Evolutionary conservation across 2,797 vertebrate species (phyloP).

Genomic region (Aeoliscus strigatus): DNA sequence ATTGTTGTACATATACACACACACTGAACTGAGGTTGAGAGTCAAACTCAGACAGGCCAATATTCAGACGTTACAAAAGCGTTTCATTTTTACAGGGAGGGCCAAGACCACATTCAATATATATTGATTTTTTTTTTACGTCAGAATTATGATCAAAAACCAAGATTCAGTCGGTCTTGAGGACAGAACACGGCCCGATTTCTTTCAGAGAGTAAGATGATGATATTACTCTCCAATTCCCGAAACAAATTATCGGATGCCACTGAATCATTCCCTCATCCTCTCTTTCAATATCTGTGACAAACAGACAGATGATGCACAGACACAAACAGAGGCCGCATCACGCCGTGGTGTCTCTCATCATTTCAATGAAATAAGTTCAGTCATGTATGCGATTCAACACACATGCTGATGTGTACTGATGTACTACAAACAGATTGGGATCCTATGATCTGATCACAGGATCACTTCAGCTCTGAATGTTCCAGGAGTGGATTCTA

Average conservation of each 20-base stretch:
- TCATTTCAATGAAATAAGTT: too few species aligned
- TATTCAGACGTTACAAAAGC: too few species aligned
- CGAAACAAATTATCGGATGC: constrained; percentile 2
- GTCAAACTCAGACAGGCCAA: too few species aligned
- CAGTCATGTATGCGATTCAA: too few species aligned
- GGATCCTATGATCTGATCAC: background rate
- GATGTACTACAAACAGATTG: background rate
- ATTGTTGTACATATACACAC: too few species aligned
- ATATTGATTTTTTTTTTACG: too few species aligned
- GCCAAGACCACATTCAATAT: too few species aligned
- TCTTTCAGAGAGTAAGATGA: background rate
- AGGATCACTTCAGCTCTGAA: background rate
- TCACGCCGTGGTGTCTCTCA: background rate
- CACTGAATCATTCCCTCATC: background rate
- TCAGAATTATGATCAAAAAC: too few species aligned
- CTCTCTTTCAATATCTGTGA: background rate
- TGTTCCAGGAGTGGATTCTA: too few species aligned
- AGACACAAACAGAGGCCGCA: background rate
- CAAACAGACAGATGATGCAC: background rate
- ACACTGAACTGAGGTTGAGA: too few species aligned
- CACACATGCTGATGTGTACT: background rate
- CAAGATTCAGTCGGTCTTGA: background rate
- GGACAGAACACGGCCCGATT: background rate
- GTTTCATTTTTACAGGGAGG: too few species aligned
- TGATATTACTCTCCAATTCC: background rate